Percentiles rank a stretch among this genome's conserved stretches.
Conservation (phyloP, 2,797 vertebrate species). For the Pangasius sanitwongsei region DNA sequence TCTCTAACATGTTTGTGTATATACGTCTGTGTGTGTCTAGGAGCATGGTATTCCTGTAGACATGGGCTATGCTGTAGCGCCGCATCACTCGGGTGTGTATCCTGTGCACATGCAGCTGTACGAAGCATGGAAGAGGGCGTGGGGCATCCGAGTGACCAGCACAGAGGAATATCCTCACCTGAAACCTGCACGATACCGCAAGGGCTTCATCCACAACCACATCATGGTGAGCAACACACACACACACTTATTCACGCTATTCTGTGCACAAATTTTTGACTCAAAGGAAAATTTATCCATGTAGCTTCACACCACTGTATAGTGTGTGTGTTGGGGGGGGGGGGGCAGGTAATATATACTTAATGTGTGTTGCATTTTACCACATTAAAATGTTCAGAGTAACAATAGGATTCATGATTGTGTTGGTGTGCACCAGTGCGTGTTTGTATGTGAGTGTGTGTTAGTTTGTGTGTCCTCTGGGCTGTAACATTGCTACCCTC, state of each 20-base stretch:
- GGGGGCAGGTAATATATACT: neutral
- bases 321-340: neutral
- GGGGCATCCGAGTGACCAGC: constrained; percentile 93
- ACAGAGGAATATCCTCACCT: constrained; percentile 97
- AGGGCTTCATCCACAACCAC: constrained; percentile 91
- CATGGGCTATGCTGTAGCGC: constrained; percentile 95
- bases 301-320: neutral
- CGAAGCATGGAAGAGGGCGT: constrained; percentile 94
- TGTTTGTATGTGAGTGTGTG: constrained; percentile 21
- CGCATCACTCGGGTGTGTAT: constrained; percentile 96
- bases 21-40: constrained; percentile 56
- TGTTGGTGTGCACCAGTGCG: constrained; percentile 21
- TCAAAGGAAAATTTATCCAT: neutral
- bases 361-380: neutral
- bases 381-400: constrained; percentile 1
- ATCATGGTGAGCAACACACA: constrained; percentile 86
- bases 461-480: constrained; percentile 24
- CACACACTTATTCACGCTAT: constrained; percentile 34
- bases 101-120: constrained; percentile 95
- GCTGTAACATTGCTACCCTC: constrained; percentile 40
- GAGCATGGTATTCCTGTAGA: constrained; percentile 90
- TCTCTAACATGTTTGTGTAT: constrained; percentile 1
- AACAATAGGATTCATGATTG: neutral
- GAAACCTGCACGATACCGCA: constrained; percentile 94
- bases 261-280: neutral